A percentile compares a stretch with the other conserved stretches of the same genome.
Evolutionary conservation across 2,113 vertebrate genomes (phyloP).

Genomic region (Lethenteron camtschaticum): DNA sequence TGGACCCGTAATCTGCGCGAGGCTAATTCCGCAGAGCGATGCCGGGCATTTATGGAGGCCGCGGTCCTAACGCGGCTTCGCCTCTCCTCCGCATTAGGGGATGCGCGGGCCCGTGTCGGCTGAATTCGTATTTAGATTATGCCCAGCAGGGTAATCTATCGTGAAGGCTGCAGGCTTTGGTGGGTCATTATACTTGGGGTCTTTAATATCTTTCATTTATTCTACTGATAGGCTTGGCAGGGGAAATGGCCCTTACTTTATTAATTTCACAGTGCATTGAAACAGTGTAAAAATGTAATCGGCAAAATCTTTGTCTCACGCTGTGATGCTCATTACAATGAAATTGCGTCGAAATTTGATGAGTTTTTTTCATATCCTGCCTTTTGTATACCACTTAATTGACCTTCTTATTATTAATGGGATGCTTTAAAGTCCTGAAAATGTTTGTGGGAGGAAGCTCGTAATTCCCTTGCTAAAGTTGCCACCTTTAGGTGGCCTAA

Average conservation of each 20-base stretch:
- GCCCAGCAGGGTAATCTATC: background rate
- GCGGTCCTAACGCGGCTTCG: constrained; percentile 29
- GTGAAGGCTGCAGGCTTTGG: constrained; percentile 1
- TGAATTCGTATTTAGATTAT: constrained; percentile 35
- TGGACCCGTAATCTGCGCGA: no score
- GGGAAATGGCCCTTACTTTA: constrained; percentile 1
- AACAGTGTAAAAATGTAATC: constrained; percentile 3
- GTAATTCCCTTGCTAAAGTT: no score
- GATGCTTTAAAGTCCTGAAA: no score
- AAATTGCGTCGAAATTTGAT: constrained; percentile 4
- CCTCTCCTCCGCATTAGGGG: constrained; percentile 51
- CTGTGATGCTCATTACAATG: background rate
- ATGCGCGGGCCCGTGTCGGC: constrained; percentile 64
- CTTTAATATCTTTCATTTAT: constrained; percentile 6
- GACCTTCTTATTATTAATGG: no score
- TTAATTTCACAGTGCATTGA: constrained; percentile 6
- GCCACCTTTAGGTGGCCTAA: no score
- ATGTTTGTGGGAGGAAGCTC: no score
- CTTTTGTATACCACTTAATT: background rate
- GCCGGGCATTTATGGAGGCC: no score
- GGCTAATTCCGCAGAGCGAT: no score
- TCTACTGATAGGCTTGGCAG: constrained; percentile 3
- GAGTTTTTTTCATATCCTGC: background rate
- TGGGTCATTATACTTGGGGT: constrained; percentile 4
- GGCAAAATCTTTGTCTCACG: background rate